These are phyloP conservation scores for Embidobia sp. DNA, from an alignment of 2,888 invertebrate genomes.

Conservation along the genomic window DNA sequence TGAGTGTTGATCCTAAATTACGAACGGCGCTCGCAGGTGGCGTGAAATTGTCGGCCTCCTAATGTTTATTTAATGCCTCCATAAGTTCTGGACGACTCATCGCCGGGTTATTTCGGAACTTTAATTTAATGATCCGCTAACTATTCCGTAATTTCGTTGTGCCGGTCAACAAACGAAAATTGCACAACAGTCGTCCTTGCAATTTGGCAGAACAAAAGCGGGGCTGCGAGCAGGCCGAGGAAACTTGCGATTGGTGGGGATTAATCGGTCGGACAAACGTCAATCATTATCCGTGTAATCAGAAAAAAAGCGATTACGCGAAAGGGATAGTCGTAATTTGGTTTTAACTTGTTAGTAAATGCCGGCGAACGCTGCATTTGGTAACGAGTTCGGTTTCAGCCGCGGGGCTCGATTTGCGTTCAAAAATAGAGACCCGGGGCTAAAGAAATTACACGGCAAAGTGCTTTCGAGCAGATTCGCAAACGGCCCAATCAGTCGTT, in stretches of 20 bases:
- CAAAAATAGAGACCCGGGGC: not conserved
- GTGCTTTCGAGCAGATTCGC: no score
- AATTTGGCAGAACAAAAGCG: slow-evolving; percentile 4
- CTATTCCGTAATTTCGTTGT: slow-evolving; percentile 28
- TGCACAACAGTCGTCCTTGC: not conserved
- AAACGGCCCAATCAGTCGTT: not conserved
- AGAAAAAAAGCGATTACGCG: slow-evolving; percentile 36
- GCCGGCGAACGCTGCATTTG: slow-evolving; percentile 4
- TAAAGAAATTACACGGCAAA: slow-evolving; percentile 25
- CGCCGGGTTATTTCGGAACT: slow-evolving; percentile 33
- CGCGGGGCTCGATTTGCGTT: slow-evolving; percentile 4
- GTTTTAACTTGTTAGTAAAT: slow-evolving; percentile 13
- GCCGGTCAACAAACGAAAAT: slow-evolving; percentile 1
- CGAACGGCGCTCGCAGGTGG: slow-evolving; percentile 26
- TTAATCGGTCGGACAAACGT: slow-evolving; percentile 12
- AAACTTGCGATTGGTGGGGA: slow-evolving; percentile 16
- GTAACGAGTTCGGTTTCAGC: slow-evolving; percentile 16
- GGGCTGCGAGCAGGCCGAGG: no score
- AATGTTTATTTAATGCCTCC: slow-evolving; percentile 48
- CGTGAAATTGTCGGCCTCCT: slow-evolving; percentile 16
- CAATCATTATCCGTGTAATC: slow-evolving; percentile 28
- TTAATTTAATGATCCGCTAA: slow-evolving; percentile 48
- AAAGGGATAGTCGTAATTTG: slow-evolving; percentile 20
- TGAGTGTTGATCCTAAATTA: slow-evolving; percentile 40
- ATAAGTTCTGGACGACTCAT: slow-evolving; percentile 40